Conservation (phyloP, 2,113 vertebrate species). For the Pristiophorus japonicus region DNA sequence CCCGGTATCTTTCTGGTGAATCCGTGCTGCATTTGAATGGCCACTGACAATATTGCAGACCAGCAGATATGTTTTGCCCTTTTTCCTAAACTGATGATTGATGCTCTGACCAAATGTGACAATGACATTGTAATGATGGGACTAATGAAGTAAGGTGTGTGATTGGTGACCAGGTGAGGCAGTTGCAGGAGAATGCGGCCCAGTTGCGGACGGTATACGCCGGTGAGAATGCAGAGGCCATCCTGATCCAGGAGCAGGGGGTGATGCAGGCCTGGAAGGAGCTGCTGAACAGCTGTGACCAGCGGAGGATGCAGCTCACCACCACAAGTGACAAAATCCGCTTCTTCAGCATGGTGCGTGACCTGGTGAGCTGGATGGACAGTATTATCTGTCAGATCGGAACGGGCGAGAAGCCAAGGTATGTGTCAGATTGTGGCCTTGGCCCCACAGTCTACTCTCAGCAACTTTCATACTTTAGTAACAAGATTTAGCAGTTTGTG, state of each 20-base stretch:
- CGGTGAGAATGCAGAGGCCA: conserved; percentile 83
- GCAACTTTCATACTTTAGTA: not conserved
- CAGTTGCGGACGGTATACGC: conserved; percentile 90
- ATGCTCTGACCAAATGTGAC: not conserved
- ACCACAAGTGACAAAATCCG: conserved; percentile 79
- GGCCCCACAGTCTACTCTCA: not conserved
- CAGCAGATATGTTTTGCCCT: not conserved
- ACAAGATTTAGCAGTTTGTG: not conserved
- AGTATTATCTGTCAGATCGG: conserved; percentile 81
- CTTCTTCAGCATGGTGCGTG: conserved; percentile 72
- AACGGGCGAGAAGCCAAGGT: conserved; percentile 85
- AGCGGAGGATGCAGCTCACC: conserved; percentile 82
- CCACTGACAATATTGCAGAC: not conserved
- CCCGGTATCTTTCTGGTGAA: too few species aligned
- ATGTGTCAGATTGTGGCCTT: conserved; percentile 11
- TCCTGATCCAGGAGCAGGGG: conserved; percentile 77
- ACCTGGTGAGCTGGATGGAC: conserved; percentile 89
- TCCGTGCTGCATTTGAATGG: not conserved
- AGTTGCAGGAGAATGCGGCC: conserved; percentile 84
- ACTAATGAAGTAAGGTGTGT: not conserved
- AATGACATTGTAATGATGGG: too few species aligned
- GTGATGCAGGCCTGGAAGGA: conserved; percentile 85
- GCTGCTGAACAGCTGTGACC: conserved; percentile 78
- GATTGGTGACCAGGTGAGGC: conserved; percentile 64
- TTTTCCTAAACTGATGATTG: not conserved